Percentiles rank a stretch among this genome's conserved stretches.
These are phyloP conservation scores for Anoplolepis gracilipes DNA, from an alignment of 1,140 invertebrate species.

Conservation along the genomic window DNA sequence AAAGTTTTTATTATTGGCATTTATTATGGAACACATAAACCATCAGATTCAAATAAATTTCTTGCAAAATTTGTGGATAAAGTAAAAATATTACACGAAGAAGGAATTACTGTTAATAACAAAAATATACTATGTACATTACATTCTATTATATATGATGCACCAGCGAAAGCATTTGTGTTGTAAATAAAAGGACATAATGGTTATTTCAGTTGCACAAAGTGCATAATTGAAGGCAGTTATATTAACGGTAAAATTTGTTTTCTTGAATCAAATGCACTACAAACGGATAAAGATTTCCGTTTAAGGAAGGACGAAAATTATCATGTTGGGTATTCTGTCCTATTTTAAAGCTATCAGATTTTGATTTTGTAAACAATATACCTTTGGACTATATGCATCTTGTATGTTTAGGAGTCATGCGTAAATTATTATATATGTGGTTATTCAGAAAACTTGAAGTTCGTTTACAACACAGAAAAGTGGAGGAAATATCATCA, in stretches of 20 bases:
- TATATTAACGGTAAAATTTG: not conserved
- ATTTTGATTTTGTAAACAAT: constrained; percentile 15
- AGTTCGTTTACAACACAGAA: not conserved
- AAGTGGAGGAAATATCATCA: not conserved
- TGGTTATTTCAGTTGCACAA: constrained; percentile 14
- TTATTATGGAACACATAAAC: constrained; percentile 26
- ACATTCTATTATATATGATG: constrained; percentile 14
- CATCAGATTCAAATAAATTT: constrained; percentile 2
- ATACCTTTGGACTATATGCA: constrained; percentile 31
- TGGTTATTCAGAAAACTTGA: not conserved
- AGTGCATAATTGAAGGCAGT: constrained; percentile 5
- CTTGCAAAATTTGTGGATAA: constrained; percentile 18
- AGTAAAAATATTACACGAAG: not conserved
- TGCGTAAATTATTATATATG: constrained; percentile 6
- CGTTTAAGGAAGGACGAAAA: not conserved
- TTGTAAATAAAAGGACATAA: constrained; percentile 23
- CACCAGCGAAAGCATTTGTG: constrained; percentile 27
- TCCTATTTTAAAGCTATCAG: not conserved
- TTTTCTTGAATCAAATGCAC: constrained; percentile 6
- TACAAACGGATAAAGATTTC: constrained; percentile 3
- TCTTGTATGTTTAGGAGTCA: not conserved
- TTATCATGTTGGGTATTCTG: not conserved
- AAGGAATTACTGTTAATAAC: constrained; percentile 1
- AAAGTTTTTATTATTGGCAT: constrained; percentile 16
- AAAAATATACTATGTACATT: not conserved